Percentiles rank a stretch among this genome's conserved stretches.
Conservation (phyloP, 2,113 vertebrate species). For the Polypterus bichir region DNA sequence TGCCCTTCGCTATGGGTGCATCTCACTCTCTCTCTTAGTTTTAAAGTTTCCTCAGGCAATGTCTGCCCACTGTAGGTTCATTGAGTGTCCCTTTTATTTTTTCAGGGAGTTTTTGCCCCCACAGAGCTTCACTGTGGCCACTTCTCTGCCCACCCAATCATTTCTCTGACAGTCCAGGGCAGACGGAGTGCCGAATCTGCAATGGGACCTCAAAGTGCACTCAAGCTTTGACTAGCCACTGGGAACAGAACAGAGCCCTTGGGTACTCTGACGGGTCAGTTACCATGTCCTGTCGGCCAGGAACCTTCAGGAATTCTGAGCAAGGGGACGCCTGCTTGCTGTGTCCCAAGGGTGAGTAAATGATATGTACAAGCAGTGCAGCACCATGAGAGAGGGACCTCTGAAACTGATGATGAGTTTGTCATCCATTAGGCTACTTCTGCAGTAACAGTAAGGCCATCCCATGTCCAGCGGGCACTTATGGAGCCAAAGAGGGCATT, state of each 20-base stretch:
- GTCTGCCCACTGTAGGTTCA: background rate
- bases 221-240: constrained; percentile 20
- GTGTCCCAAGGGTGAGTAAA: constrained; percentile 41
- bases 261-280: constrained; percentile 27
- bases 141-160: constrained; percentile 38
- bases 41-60: no score
- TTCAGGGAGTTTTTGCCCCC: constrained; percentile 47
- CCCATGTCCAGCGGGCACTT: constrained; percentile 57
- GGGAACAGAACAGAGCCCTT: constrained; percentile 17
- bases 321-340: constrained; percentile 33
- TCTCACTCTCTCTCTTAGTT: no score
- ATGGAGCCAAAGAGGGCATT: constrained; percentile 40
- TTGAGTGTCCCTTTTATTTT: background rate
- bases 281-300: constrained; percentile 34
- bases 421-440: constrained; percentile 49
- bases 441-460: constrained; percentile 36
- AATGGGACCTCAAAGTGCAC: constrained; percentile 32
- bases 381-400: background rate
- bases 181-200: constrained; percentile 39
- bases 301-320: constrained; percentile 35
- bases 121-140: constrained; percentile 36
- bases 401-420: background rate
- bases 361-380: no score
- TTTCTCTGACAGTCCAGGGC: constrained; percentile 31
- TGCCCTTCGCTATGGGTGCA: no score